Evolutionary conservation across 2,113 vertebrate genomes (phyloP).

Genomic region (Paraplagusia blochii): DNA sequence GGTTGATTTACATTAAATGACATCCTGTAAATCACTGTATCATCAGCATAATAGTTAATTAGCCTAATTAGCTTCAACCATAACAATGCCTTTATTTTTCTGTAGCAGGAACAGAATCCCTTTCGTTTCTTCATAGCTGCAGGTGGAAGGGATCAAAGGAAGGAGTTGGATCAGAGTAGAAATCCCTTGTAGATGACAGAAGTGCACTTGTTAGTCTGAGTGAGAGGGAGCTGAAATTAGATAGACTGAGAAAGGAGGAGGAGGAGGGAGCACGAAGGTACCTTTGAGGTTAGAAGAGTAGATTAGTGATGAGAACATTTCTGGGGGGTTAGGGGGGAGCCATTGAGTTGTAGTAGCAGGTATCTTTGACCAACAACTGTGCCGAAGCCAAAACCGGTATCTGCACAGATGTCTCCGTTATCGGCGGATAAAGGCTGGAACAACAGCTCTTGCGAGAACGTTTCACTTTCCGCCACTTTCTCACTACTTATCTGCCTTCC

Average conservation of each 20-base stretch:
- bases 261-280: background rate
- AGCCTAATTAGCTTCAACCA: background rate
- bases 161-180: constrained; percentile 2
- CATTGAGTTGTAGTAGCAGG: constrained; percentile 20
- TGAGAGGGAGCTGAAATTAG: constrained; percentile 1
- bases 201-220: constrained; percentile 2
- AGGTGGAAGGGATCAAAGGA: constrained; percentile 24
- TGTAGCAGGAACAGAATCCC: background rate
- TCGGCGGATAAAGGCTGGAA: constrained; percentile 6
- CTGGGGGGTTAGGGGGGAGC: constrained; percentile 11
- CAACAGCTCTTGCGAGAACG: constrained; percentile 7
- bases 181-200: constrained; percentile 9
- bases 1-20: too few relatives aligned
- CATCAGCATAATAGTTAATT: too few relatives aligned
- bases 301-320: constrained; percentile 19
- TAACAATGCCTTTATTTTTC: too few relatives aligned
- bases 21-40: too few relatives aligned
- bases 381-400: constrained; percentile 22
- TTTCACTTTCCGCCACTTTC: constrained; percentile 1
- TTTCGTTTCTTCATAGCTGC: constrained; percentile 13
- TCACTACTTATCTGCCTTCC: background rate
- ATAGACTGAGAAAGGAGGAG: constrained; percentile 5
- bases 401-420: constrained; percentile 6
- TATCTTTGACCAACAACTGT: constrained; percentile 33
- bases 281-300: constrained; percentile 17